Evolutionary conservation across 1,140 invertebrate genomes (phyloP).

Genomic region (Drosophila biarmipes): DNA sequence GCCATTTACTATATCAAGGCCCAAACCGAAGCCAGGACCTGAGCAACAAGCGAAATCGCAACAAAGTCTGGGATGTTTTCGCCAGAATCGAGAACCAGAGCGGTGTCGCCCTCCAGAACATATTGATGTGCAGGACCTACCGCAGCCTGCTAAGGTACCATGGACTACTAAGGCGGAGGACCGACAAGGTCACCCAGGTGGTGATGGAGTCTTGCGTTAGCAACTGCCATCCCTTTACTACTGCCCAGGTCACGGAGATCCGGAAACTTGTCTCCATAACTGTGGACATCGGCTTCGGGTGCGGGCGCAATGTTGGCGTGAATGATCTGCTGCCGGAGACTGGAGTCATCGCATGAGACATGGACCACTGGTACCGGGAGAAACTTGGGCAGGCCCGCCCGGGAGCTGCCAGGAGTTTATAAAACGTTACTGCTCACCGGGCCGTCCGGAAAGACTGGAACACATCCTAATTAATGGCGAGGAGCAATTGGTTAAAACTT

Average conservation of each 20-base stretch:
- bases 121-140: slow-evolving; percentile 30
- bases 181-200: slow-evolving; percentile 16
- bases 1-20: slow-evolving; percentile 12
- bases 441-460: not conserved
- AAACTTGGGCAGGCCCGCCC: not conserved
- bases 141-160: slow-evolving; percentile 20
- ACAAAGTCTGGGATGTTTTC: slow-evolving; percentile 36
- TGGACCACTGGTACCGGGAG: slow-evolving; percentile 7
- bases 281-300: slow-evolving; percentile 22
- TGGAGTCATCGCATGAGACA: not conserved
- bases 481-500: not conserved
- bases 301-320: slow-evolving; percentile 9
- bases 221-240: slow-evolving; percentile 24
- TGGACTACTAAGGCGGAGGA: slow-evolving; percentile 5
- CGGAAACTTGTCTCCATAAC: slow-evolving; percentile 13
- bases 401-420: slow-evolving; percentile 22
- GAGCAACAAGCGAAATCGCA: slow-evolving; percentile 23
- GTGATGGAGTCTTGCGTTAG: slow-evolving; percentile 23
- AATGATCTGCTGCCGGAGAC: slow-evolving; percentile 22
- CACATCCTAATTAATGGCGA: slow-evolving; percentile 12
- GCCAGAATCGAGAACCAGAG: slow-evolving; percentile 18
- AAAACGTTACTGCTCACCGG: not conserved
- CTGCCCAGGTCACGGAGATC: slow-evolving; percentile 12
- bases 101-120: slow-evolving; percentile 1
- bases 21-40: slow-evolving; percentile 12